A percentile compares a stretch with the other conserved stretches of the same genome.
Conservation (phyloP, 1,140 invertebrate genomes). For the Eupristina koningsbergeri region DNA sequence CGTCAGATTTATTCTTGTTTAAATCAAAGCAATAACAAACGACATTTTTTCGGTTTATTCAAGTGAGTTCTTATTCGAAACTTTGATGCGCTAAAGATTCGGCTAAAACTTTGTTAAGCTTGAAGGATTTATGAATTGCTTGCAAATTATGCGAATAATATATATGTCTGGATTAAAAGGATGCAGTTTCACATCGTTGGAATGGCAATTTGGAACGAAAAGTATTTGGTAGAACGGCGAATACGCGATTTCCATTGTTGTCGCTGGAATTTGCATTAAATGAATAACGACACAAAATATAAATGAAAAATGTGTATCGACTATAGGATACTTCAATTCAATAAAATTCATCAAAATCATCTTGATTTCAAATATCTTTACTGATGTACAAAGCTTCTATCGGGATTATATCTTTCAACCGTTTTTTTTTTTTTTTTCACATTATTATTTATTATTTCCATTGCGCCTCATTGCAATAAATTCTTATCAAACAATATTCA, state of each 20-base stretch:
- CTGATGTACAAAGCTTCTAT: neutral
- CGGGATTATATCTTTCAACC: neutral
- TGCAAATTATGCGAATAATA: slow-evolving; percentile 10
- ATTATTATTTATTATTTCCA: no score
- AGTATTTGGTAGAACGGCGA: neutral
- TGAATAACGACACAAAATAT: neutral
- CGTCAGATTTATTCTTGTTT: no score
- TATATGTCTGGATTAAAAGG: neutral
- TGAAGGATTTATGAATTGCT: neutral
- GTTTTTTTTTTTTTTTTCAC: no score
- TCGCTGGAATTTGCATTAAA: neutral
- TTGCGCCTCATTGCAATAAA: neutral
- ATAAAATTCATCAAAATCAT: neutral
- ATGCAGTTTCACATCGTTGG: neutral
- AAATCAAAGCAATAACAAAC: no score
- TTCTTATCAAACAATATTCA: neutral
- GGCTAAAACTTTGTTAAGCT: neutral
- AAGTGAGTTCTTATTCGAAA: neutral
- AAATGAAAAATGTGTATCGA: neutral
- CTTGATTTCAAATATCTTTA: neutral
- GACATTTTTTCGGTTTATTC: neutral
- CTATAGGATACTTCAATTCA: neutral
- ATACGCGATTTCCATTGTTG: slow-evolving; percentile 3
- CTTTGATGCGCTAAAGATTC: neutral
- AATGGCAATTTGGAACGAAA: slow-evolving; percentile 2